A percentile compares a stretch with the other conserved stretches of the same genome.
Conservation (phyloP, 2,113 vertebrate species). For the Saguinus imperator region DNA sequence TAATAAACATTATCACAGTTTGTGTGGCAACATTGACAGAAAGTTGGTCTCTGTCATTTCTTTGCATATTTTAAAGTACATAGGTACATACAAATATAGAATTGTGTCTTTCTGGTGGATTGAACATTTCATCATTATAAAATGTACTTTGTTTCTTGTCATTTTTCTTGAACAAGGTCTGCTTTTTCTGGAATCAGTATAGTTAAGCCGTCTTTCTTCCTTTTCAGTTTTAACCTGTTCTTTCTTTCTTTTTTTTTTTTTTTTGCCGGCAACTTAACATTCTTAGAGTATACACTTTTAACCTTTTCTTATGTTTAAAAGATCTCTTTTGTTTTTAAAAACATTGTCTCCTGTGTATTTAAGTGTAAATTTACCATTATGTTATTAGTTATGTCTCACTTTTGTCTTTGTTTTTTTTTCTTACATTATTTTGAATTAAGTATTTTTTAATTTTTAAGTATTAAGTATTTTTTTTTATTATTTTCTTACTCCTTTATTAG, state of each 20-base stretch:
- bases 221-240: neutral
- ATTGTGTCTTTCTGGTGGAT: constrained; percentile 9
- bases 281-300: too few relatives aligned
- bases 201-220: neutral
- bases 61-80: constrained; percentile 12
- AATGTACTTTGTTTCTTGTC: neutral
- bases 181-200: neutral
- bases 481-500: neutral
- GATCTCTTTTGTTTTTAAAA: neutral
- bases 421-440: neutral
- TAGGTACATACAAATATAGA: neutral
- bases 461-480: neutral
- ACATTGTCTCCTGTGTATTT: neutral
- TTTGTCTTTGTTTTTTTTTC: constrained; percentile 36
- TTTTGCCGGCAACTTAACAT: too few relatives aligned
- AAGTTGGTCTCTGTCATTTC: neutral
- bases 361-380: neutral
- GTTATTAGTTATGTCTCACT: neutral
- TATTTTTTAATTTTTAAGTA: neutral
- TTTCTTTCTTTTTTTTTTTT: too few relatives aligned
- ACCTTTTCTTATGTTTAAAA: neutral
- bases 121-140: constrained; percentile 17
- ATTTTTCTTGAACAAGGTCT: neutral
- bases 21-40: neutral
- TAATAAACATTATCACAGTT: neutral